Evolutionary conservation across 92 coral and sea anemone species (phyloP).

Genomic region (Desmophyllum pertusum): DNA sequence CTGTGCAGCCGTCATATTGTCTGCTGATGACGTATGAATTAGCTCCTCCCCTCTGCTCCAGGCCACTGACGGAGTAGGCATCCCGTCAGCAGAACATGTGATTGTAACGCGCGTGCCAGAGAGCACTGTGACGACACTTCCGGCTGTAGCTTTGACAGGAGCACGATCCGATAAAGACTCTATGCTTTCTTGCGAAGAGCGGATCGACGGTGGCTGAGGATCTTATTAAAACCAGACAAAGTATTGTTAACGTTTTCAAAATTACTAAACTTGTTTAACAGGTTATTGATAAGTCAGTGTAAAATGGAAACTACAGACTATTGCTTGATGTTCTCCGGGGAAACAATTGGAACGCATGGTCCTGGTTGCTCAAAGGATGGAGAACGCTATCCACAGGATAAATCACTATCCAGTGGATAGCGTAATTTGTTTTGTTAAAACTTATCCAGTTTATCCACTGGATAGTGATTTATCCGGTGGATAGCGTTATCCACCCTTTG

Average conservation of each 20-base stretch:
- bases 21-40: slow-evolving; percentile 25
- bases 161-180: slow-evolving; percentile 44
- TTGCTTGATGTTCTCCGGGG: not conserved
- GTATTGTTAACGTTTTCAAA: not conserved
- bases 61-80: slow-evolving; percentile 81
- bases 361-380: too few species aligned
- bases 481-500: too few species aligned
- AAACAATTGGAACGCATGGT: too few species aligned
- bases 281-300: not conserved
- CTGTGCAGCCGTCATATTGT: slow-evolving; percentile 25
- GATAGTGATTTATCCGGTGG: too few species aligned
- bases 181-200: slow-evolving; percentile 41
- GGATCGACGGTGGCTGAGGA: slow-evolving; percentile 66
- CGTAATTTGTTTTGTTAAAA: too few species aligned
- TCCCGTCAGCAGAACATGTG: slow-evolving; percentile 81
- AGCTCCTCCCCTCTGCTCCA: slow-evolving; percentile 83
- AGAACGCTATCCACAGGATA: too few species aligned
- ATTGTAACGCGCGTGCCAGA: slow-evolving; percentile 71
- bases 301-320: not conserved
- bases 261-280: too few species aligned
- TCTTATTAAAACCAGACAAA: slow-evolving; percentile 35
- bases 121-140: slow-evolving; percentile 70
- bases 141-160: slow-evolving; percentile 69
- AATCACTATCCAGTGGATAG: too few species aligned
- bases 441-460: too few species aligned